Conservation (phyloP, 2,113 vertebrate species). For the Platichthys flesus region DNA sequence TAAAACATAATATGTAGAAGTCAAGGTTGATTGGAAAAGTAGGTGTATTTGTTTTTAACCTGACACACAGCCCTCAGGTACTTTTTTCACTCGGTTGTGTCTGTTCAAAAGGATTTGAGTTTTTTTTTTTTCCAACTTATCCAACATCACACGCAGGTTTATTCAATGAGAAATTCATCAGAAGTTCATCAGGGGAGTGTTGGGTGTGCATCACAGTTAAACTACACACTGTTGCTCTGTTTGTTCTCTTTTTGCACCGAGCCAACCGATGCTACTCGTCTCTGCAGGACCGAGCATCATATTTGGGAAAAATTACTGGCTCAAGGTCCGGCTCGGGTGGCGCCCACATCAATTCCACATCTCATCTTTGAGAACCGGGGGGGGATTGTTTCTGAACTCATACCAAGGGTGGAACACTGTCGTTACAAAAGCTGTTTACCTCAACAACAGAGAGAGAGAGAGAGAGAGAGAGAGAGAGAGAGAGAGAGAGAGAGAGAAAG, state of each 20-base stretch:
- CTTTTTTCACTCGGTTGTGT: background rate
- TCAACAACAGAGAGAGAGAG: conserved; percentile 23
- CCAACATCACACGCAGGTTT: conserved; percentile 1
- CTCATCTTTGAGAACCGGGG: conserved; percentile 40
- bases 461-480: background rate
- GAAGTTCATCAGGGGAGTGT: background rate
- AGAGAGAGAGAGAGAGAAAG: too few relatives aligned
- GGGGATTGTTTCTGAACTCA: conserved; percentile 35
- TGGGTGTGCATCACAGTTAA: conserved; percentile 25
- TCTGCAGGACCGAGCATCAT: conserved; percentile 39
- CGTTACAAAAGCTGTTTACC: conserved; percentile 54
- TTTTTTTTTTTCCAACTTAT: background rate
- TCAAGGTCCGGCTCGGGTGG: conserved; percentile 30
- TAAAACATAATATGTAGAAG: background rate
- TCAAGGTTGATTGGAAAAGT: background rate
- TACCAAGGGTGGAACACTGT: conserved; percentile 29
- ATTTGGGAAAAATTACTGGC: conserved; percentile 26
- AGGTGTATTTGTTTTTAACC: background rate
- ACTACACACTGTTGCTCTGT: conserved; percentile 32
- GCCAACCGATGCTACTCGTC: conserved; percentile 28
- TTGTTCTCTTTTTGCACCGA: background rate
- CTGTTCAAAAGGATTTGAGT: too few relatives aligned
- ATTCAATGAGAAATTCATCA: conserved; percentile 33
- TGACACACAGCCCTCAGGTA: background rate
- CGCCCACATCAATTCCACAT: conserved; percentile 36